These are phyloP conservation scores for Listronotus oregonensis DNA, from an alignment of 1,140 invertebrate genomes.

Conservation along the genomic window DNA sequence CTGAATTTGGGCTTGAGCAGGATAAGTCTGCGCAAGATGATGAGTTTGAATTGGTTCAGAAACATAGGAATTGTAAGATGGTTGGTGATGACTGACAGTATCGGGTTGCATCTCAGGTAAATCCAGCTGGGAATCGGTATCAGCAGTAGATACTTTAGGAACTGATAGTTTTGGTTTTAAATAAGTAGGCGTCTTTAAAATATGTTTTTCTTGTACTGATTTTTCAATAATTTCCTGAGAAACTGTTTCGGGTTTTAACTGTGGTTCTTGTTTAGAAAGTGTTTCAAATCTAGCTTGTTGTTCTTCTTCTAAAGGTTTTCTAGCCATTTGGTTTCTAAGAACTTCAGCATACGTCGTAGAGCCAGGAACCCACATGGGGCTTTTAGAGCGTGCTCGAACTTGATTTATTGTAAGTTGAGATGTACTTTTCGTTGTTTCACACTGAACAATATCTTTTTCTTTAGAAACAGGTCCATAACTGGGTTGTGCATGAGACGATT, in stretches of 20 bases:
- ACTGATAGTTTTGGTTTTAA: too few species aligned
- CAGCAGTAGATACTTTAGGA: too few species aligned
- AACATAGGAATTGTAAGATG: too few species aligned
- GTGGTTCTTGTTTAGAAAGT: not conserved
- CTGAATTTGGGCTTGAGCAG: constrained; percentile 2
- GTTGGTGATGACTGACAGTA: not conserved
- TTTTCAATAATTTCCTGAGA: not conserved
- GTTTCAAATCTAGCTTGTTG: not conserved
- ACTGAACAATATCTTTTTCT: not conserved
- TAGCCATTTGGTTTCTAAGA: constrained; percentile 61
- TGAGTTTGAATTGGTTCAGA: not conserved
- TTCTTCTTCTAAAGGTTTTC: constrained; percentile 1
- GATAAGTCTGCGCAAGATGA: not conserved
- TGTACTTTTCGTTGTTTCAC: too few species aligned
- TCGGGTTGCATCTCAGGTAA: too few species aligned
- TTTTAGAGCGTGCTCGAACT: constrained; percentile 62
- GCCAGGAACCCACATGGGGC: constrained; percentile 74
- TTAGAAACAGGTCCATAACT: not conserved
- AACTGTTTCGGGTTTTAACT: not conserved
- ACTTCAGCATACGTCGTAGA: constrained; percentile 79
- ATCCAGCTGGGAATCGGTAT: too few species aligned
- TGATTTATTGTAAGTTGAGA: constrained; percentile 4
- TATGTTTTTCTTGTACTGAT: not conserved
- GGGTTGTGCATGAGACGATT: not conserved
- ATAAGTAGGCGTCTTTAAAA: too few species aligned